Percentiles rank a stretch among this genome's conserved stretches.
Conservation (phyloP, 2,113 vertebrate genomes). For the cattle (Bos taurus) region DNA sequence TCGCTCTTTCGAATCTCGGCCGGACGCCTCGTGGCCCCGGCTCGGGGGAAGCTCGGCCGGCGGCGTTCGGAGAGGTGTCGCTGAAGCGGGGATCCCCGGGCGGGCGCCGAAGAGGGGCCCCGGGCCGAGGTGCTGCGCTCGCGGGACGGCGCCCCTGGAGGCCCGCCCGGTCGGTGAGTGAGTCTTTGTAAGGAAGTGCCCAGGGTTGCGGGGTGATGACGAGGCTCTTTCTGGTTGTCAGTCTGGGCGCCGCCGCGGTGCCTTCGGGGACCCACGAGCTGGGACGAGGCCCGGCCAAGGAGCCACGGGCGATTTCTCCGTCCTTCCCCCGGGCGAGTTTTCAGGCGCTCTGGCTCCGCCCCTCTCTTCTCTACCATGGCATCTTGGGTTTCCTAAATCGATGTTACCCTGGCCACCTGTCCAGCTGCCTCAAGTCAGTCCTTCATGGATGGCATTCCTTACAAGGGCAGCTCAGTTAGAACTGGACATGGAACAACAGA, state of each 20-base stretch:
- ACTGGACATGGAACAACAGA: not conserved
- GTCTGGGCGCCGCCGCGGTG: not conserved
- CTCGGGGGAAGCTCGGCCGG: not conserved
- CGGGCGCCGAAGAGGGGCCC: not conserved
- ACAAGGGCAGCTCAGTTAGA: not conserved
- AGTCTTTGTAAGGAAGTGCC: not conserved
- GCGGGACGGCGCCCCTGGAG: accelerated
- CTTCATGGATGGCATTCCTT: not conserved
- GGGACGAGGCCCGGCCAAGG: not conserved
- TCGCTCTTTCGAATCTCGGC: not conserved
- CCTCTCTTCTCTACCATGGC: not conserved
- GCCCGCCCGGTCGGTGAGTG: not conserved
- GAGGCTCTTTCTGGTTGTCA: not conserved
- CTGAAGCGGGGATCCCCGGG: too few species aligned
- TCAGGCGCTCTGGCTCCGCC: not conserved
- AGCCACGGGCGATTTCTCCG: not conserved
- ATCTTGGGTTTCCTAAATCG: not conserved
- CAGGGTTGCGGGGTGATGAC: accelerated
- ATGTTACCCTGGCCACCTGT: not conserved
- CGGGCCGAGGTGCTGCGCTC: not conserved
- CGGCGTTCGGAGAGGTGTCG: not conserved
- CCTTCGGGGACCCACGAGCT: not conserved
- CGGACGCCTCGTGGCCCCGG: too few species aligned
- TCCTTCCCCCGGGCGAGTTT: not conserved
- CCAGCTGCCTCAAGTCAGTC: not conserved